Base-by-base conservation (phyloP, 23 tunicate species). In the Phallusia fumigata region DNA sequence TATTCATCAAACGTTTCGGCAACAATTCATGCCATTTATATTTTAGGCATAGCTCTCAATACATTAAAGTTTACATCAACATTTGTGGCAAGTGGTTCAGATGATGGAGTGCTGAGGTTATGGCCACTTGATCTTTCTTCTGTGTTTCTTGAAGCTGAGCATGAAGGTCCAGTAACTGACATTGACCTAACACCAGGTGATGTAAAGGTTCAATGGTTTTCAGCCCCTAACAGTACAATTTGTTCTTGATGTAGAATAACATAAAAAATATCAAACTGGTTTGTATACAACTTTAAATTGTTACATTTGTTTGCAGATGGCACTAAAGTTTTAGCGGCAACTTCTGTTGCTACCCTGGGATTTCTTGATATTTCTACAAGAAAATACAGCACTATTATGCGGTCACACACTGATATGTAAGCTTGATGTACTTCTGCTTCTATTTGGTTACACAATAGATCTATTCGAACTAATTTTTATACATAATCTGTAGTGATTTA, bases 91-190 rank as follows among this genome's bases (percentile, higher is more conserved):
- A 94, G 94, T 64, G 94, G 90, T 30, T 94, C 98, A 16, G 94
- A 89, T 65, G 98, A 94, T 53, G 98, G 98, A 24, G 36, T 85
- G 31, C 44, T 94, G 30, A 58, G 98, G 36, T 65, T 94, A 84
- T 94, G 98, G 98, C 90, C 98, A 32, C 91, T 89, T 26, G 91
- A 94, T 83, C 78, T 94, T 18, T 79, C 91, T 0, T 51, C 95
- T 31, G 98, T 89, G 52, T 94, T 94, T 64, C 86, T 94, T 45
- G 98, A 94, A 89, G 98, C 93, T 16, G 88, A 89, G 64, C 98
- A 94, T 81, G 98, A 94, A 40, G 90, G 90, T 6, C 78, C 89
- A 12, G 65, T 94, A 18, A 49, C 76, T 35, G 98, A 94, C 65
- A 35, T 94, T 34, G 90, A 88, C 44, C 44, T 89, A 0, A 85